phyloP scores from a whole-genome alignment of 2,113 vertebrate genomes.

The Xyliphius kryptos region DNA sequence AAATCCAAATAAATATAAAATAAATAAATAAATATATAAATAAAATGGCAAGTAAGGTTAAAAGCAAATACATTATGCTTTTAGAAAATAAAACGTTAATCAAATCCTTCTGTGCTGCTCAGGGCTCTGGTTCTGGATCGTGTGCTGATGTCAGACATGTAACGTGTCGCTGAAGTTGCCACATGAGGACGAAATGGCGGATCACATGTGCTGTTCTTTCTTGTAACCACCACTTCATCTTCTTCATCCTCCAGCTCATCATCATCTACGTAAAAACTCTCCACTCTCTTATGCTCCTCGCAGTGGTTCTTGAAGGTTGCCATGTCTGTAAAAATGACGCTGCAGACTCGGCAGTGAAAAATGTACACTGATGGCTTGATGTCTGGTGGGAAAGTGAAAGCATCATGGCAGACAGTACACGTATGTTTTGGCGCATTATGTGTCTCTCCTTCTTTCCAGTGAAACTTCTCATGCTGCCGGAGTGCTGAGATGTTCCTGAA shows the following conservation, averaged over 20 bases:
- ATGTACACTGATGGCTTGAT: constrained; percentile 46
- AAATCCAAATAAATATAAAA: too few species aligned
- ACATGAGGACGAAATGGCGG: constrained; percentile 46
- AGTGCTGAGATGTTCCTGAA: too few species aligned
- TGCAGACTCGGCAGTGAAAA: constrained; percentile 67
- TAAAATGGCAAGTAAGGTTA: too few species aligned
- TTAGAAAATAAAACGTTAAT: too few species aligned
- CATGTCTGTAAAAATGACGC: constrained; percentile 54
- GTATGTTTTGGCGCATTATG: constrained; percentile 49
- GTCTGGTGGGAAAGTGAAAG: constrained; percentile 53
- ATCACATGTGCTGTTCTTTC: constrained; percentile 43
- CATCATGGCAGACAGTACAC: constrained; percentile 59
- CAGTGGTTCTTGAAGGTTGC: constrained; percentile 59
- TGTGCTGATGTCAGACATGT: constrained; percentile 57
- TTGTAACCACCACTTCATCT: not conserved
- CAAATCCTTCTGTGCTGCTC: constrained; percentile 39
- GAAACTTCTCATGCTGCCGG: too few species aligned
- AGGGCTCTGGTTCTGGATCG: constrained; percentile 60
- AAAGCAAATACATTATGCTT: too few species aligned
- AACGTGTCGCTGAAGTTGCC: constrained; percentile 14
- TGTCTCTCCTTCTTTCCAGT: too few species aligned
- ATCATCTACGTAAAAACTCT: constrained; percentile 21
- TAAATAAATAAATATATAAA: too few species aligned
- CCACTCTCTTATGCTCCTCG: constrained; percentile 54
- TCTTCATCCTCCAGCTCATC: constrained; percentile 19